Base-by-base conservation (phyloP, 2,888 invertebrate species). In the Neocrepidodera transversa region DNA sequence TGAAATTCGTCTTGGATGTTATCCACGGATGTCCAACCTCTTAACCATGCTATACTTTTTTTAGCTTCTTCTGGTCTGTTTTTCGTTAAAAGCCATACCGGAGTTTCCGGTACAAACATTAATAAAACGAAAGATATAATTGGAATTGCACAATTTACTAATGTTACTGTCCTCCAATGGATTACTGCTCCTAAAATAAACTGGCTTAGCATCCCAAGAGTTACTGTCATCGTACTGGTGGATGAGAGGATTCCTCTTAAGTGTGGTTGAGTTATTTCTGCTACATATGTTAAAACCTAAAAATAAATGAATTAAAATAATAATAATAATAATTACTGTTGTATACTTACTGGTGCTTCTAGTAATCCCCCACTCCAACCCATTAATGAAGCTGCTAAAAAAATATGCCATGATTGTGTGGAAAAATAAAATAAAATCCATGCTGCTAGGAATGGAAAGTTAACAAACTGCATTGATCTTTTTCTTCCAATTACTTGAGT, bases 241-340 rank as follows among this genome's bases (percentile, higher is more conserved):
- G 92, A 90, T 0, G 91, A 83, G 1, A 91, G 80, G 67, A 87
- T 83, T 1, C 92, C 92, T 23, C 92, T 84, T 30, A 92, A 82
- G 71, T 90, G 87, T 0, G 92, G 92, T 75, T 92, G 88, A 0
- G 91, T 90, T 48, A 93, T 87, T 81, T 93, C 92, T 3, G 92
- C 91, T 10, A 92, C 91, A 75, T 92, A 93, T 0, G 92, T 92
- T 68, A 92, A 78, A 23, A 91, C 88, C 89, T 89, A 71, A 20
- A 63, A 66, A 51, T n/a, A n/a, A n/a, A n/a, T n/a, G n/a, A n/a
- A n/a, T n/a, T n/a, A n/a, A n/a, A n/a, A n/a, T n/a, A n/a, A n/a
- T n/a, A n/a, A n/a, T n/a, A n/a, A n/a, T n/a, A 14, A 42, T 32
- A 50, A 32, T 36, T 20, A 23, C 26, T 40, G n/a, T 8, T 51